Evolutionary conservation across 2,113 vertebrate genomes (phyloP).

Genomic region (Antechinus stuartii): DNA sequence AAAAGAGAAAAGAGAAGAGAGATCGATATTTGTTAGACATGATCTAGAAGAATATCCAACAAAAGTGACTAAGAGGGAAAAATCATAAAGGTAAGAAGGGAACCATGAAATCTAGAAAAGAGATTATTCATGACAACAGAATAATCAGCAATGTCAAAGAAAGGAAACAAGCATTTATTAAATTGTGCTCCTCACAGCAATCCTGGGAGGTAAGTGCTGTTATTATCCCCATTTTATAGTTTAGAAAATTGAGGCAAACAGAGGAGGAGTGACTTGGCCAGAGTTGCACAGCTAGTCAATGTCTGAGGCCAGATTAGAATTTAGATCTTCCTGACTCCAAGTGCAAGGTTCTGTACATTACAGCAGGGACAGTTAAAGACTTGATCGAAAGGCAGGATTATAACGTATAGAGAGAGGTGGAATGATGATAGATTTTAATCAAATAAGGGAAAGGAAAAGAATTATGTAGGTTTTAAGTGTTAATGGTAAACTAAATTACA

Average conservation of each 20-base stretch:
- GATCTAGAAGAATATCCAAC: too few species aligned
- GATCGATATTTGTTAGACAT: too few species aligned
- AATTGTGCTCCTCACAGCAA: background rate
- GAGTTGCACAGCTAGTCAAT: background rate
- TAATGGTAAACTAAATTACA: background rate
- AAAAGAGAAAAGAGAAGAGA: too few species aligned
- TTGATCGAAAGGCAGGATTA: background rate
- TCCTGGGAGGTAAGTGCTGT: background rate
- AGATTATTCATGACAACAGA: too few species aligned
- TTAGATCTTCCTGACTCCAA: background rate
- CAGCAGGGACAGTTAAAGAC: background rate
- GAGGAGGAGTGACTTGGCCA: background rate
- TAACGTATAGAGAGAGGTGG: background rate
- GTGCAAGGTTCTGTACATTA: background rate
- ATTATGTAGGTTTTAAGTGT: background rate
- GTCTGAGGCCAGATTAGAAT: background rate
- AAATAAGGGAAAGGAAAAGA: slow-evolving; percentile 22
- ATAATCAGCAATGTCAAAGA: too few species aligned
- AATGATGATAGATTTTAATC: background rate
- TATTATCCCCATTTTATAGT: background rate
- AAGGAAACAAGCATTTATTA: background rate
- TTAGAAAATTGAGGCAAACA: background rate
- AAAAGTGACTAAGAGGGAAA: too few species aligned
- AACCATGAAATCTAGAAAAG: too few species aligned
- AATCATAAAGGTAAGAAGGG: too few species aligned